phyloP scores from a whole-genome alignment of 2,888 invertebrate species.

The Smittia aterrima region DNA sequence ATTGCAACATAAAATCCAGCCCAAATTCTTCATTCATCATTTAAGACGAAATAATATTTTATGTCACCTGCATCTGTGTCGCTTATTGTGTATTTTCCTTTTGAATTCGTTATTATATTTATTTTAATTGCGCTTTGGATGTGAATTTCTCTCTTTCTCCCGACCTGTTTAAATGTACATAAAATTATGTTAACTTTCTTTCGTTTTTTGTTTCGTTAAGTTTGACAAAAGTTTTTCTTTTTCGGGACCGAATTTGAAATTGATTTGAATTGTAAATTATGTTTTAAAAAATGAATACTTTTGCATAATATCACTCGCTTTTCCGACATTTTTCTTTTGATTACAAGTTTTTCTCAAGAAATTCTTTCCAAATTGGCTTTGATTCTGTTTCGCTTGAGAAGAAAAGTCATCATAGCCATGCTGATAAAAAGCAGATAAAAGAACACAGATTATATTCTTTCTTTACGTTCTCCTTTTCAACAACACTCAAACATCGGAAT shows the following conservation, averaged over 20 bases:
- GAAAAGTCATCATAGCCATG: too few species aligned
- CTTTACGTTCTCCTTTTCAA: too few species aligned
- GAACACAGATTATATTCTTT: too few species aligned
- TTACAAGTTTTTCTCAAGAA: background rate
- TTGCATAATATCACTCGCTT: constrained; percentile 20
- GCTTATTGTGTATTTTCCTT: constrained; percentile 31
- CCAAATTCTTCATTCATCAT: background rate
- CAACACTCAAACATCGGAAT: too few species aligned
- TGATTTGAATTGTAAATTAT: constrained; percentile 30
- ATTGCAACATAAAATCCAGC: background rate
- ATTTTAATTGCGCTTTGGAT: constrained; percentile 10
- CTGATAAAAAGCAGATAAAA: too few species aligned
- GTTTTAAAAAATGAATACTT: constrained; percentile 18
- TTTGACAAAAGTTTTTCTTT: background rate
- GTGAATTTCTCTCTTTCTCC: background rate
- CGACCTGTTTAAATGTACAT: background rate
- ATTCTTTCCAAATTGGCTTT: too few species aligned
- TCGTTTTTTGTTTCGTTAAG: background rate
- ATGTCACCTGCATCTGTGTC: constrained; percentile 41
- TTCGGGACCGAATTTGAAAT: background rate
- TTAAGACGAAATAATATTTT: background rate
- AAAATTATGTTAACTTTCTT: background rate
- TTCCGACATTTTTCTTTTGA: background rate
- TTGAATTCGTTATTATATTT: constrained; percentile 7
- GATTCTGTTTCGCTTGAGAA: too few species aligned